A percentile compares a stretch with the other conserved stretches of the same genome.
Evolutionary conservation across 2,888 invertebrate genomes (phyloP).

Genomic region (Eulithis prunata): DNA sequence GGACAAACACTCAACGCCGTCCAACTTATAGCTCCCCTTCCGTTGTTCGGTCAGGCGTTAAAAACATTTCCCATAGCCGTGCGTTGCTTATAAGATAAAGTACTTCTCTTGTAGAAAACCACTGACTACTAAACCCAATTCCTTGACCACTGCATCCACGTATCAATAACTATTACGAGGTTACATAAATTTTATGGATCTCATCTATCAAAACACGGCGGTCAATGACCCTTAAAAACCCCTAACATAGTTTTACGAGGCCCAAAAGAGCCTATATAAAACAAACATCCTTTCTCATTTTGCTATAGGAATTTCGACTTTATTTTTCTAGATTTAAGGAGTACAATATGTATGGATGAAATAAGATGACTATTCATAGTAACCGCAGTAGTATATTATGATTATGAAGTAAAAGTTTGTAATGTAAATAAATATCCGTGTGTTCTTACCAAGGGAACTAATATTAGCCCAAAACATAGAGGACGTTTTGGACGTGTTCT

Average conservation of each 20-base stretch:
- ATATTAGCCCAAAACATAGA: no score
- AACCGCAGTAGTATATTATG: constrained; percentile 26
- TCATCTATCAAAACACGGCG: constrained; percentile 20
- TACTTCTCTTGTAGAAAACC: no score
- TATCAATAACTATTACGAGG: not conserved
- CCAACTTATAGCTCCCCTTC: no score
- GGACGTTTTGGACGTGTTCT: no score
- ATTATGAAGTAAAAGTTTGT: constrained; percentile 31
- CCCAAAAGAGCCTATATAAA: constrained; percentile 32
- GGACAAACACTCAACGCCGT: no score
- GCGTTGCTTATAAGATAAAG: no score
- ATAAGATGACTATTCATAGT: constrained; percentile 15
- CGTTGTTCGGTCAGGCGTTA: no score
- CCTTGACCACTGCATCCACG: not conserved
- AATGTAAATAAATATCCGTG: constrained; percentile 3
- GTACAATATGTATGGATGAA: not conserved
- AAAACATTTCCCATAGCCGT: no score
- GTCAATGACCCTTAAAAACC: constrained; percentile 29
- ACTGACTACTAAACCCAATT: no score
- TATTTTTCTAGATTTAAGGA: not conserved
- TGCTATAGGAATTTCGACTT: not conserved
- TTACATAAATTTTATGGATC: constrained; percentile 1
- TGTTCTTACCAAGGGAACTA: no score
- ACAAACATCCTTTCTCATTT: constrained; percentile 19
- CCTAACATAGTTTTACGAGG: constrained; percentile 33